Base-by-base conservation (phyloP, 2,888 invertebrate species). In the Geophilus truncorum region DNA sequence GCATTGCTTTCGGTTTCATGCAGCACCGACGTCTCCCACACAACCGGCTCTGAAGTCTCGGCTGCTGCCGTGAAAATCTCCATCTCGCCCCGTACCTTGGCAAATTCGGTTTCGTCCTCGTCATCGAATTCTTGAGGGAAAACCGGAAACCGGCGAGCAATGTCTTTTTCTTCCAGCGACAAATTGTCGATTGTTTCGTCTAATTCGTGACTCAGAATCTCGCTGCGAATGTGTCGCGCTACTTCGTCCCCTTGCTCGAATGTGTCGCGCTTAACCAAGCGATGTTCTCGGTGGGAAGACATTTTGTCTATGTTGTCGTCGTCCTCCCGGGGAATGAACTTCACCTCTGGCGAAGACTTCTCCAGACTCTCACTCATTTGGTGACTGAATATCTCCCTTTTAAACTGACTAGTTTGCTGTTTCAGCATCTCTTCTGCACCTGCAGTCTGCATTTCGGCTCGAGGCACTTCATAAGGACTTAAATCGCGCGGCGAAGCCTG, bases 141-240 rank as follows among this genome's bases (percentile, higher is more conserved):
- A 81, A 25, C 76, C 12, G 40, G 15, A 40, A n/a, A 4, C n/a
- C 15, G 40, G n/a, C 15, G 3, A 15, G 80, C 32, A 62, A 82
- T 79, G 28, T 82, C 83, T 80, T 84, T 84, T 23, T 82, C 81
- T 82, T 84, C 84, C 15, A 83, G 83, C 21, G 83, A 84, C 28
- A 82, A 82, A 79, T 82, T 83, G 70, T 84, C 83, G 62, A 84
- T 83, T 34, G 82, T 83, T 80, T 84, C 83, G 34, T 84, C 83
- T 28, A 84, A 80, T 77, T 83, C 84, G 80, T 83, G 82, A 30
- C 82, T 81, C 78, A 84, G 82, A 45, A 84, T 84, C 81, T 84
- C 84, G 32, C 82, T 83, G 70, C 83, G 81, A 51, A 84, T 84
- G n/a, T 84, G 84, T 77, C 83, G 81, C 77, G 80, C 83, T 40